Evolutionary conservation across 2,888 invertebrate genomes (phyloP).

Genomic region (Amiota minor): DNA sequence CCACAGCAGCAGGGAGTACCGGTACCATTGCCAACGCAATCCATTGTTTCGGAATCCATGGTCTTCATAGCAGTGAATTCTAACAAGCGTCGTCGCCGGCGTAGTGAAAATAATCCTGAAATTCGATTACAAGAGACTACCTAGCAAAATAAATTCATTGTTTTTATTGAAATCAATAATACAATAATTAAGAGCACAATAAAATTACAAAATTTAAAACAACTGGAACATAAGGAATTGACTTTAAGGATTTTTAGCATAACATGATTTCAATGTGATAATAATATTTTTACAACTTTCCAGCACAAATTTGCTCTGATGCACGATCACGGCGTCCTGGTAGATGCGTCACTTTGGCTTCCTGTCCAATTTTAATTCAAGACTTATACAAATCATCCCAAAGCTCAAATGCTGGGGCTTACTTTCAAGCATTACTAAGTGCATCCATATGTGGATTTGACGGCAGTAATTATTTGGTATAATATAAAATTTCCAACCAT

Average conservation of each 20-base stretch:
- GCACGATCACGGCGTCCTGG: constrained; percentile 74
- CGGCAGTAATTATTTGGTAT: constrained; percentile 79
- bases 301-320: constrained; percentile 74
- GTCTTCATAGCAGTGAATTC: constrained; percentile 60
- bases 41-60: constrained; percentile 61
- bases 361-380: constrained; percentile 75
- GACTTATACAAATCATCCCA: constrained; percentile 58
- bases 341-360: constrained; percentile 75
- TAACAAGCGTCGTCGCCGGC: constrained; percentile 52
- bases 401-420: constrained; percentile 60
- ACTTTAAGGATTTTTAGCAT: neutral
- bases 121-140: neutral
- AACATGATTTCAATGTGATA: neutral
- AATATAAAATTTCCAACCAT: neutral
- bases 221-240: neutral
- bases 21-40: constrained; percentile 15
- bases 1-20: constrained; percentile 7
- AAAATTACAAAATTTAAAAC: constrained; percentile 15
- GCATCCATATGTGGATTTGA: constrained; percentile 82
- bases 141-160: neutral
- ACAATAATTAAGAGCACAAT: neutral
- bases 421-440: constrained; percentile 75
- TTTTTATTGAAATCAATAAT: neutral
- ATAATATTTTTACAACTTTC: constrained; percentile 34
- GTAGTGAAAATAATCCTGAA: constrained; percentile 25